Evolutionary conservation across 2,113 vertebrate species (phyloP).

Genomic region (Mormyrus iriodes): DNA sequence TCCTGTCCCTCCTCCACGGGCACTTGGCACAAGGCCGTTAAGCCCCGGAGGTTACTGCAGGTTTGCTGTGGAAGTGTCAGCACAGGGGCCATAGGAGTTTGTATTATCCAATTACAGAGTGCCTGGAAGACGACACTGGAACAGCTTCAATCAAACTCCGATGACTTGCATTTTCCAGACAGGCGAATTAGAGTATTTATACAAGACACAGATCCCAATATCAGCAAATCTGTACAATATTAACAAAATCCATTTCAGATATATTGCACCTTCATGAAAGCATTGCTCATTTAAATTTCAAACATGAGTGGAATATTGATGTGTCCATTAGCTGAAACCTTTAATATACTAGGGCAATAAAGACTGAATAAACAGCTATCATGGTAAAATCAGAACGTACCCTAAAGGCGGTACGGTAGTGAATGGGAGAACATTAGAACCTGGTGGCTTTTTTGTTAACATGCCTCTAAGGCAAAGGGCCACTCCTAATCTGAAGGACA

Average conservation of each 20-base stretch:
- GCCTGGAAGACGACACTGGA: neutral
- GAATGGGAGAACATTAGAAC: neutral
- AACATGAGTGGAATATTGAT: constrained; percentile 7
- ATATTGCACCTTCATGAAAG: neutral
- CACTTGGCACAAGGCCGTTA: neutral
- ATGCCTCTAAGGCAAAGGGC: neutral
- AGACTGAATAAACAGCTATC: neutral
- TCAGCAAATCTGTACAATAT: constrained; percentile 13
- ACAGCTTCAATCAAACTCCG: neutral
- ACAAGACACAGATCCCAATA: neutral
- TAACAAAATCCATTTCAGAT: constrained; percentile 12
- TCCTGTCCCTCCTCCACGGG: neutral
- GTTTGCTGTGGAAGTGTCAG: neutral
- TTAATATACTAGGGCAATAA: constrained; percentile 3
- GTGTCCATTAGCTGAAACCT: neutral
- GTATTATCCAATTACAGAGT: neutral
- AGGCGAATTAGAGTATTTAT: neutral
- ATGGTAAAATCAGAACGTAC: neutral
- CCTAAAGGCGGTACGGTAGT: neutral
- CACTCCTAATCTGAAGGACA: neutral
- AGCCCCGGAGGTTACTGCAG: neutral
- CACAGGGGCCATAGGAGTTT: neutral
- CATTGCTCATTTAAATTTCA: constrained; percentile 1
- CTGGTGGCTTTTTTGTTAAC: neutral
- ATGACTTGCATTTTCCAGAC: neutral